These are phyloP conservation scores for Etheostoma nigrum DNA, from an alignment of 2,797 vertebrate species.

Conservation along the genomic window DNA sequence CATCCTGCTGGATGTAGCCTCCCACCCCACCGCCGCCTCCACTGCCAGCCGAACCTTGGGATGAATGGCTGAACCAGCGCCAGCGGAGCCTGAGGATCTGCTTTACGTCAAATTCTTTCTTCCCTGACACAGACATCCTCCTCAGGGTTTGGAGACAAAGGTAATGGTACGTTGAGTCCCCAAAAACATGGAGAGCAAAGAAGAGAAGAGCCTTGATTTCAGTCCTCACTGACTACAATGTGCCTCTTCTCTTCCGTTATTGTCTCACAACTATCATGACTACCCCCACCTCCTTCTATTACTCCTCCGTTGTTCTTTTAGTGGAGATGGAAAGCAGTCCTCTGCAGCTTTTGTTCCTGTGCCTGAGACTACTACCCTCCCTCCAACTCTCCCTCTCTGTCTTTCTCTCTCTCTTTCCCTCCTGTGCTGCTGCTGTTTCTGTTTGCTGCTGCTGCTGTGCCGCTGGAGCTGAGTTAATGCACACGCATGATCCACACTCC, in stretches of 20 bases:
- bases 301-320: constrained; percentile 80
- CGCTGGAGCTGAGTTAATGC: constrained; percentile 85
- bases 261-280: constrained; percentile 75
- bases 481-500: constrained; percentile 85
- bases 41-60: constrained; percentile 89
- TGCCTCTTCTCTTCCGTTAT: constrained; percentile 74
- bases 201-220: constrained; percentile 73
- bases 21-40: constrained; percentile 84
- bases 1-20: constrained; percentile 93
- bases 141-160: constrained; percentile 78
- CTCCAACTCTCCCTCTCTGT: constrained; percentile 80
- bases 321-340: constrained; percentile 83
- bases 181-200: constrained; percentile 80
- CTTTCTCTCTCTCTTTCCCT: constrained; percentile 71
- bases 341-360: constrained; percentile 88
- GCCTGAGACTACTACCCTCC: constrained; percentile 79
- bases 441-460: constrained; percentile 74
- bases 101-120: constrained; percentile 99
- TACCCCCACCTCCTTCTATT: constrained; percentile 68
- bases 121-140: constrained; percentile 95
- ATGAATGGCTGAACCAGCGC: constrained; percentile 98
- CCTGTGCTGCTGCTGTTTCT: constrained; percentile 76
- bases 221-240: constrained; percentile 70
- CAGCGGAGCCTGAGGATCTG: constrained; percentile 97
- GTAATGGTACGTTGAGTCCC: constrained; percentile 74